Percentiles rank a stretch among this genome's conserved stretches.
These are phyloP conservation scores for Cheilosia grossa DNA, from an alignment of 2,888 invertebrate genomes.

Conservation along the genomic window DNA sequence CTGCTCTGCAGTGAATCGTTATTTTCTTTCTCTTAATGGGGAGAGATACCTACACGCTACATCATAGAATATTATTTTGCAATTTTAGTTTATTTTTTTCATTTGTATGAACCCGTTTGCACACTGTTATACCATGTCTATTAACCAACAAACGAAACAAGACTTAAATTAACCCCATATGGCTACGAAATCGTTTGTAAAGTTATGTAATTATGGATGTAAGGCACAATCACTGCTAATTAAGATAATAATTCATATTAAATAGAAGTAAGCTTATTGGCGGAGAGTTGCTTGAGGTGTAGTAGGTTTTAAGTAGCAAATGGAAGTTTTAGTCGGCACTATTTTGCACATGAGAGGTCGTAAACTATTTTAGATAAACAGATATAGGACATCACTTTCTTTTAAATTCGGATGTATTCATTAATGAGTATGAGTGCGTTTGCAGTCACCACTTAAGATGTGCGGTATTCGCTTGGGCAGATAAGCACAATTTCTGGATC, in stretches of 20 bases:
- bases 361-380: too few species aligned
- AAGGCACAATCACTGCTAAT: conserved; percentile 11
- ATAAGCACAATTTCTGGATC: too few species aligned
- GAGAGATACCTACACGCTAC: conserved; percentile 16
- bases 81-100: conserved; percentile 52
- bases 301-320: background rate
- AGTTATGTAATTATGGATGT: conserved; percentile 37
- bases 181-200: conserved; percentile 43
- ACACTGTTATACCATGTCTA: conserved; percentile 48
- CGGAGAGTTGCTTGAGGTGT: background rate
- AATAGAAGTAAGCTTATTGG: background rate
- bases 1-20: conserved; percentile 9
- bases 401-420: too few species aligned
- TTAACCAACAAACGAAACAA: conserved; percentile 22
- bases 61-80: conserved; percentile 45
- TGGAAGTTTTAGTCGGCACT: too few species aligned
- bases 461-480: too few species aligned
- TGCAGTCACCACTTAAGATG: too few species aligned
- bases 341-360: too few species aligned
- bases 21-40: conserved; percentile 15
- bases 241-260: conserved; percentile 28
- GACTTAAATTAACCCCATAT: conserved; percentile 27
- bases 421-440: too few species aligned
- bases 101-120: conserved; percentile 6
- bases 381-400: too few species aligned